A percentile compares a stretch with the other conserved stretches of the same genome.
Conservation (phyloP, 2,113 vertebrate genomes). For the Crotophaga sulcirostris region DNA sequence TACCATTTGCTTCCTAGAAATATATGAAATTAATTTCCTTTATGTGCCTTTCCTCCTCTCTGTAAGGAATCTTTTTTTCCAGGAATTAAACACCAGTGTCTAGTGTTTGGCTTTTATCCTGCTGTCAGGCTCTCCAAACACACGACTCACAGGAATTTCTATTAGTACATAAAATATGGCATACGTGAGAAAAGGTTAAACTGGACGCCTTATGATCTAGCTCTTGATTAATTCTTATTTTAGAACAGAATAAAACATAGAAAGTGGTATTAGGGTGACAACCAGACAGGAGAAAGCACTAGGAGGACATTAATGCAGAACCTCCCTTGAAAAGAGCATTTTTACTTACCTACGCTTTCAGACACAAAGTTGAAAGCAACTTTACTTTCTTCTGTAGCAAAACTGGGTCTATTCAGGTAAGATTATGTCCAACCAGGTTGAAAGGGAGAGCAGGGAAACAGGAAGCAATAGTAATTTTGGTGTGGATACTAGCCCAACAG, state of each 20-base stretch:
- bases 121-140: background rate
- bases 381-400: background rate
- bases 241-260: background rate
- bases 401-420: rapidly evolving
- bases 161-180: background rate
- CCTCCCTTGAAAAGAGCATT: background rate
- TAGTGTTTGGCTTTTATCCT: background rate
- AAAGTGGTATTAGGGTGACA: background rate
- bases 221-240: background rate
- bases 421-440: background rate
- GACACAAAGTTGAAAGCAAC: background rate
- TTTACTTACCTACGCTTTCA: background rate
- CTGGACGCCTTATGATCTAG: background rate
- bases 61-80: background rate
- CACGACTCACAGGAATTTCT: background rate
- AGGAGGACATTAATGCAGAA: background rate
- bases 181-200: background rate
- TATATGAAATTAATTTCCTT: background rate
- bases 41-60: background rate
- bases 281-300: background rate
- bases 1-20: background rate
- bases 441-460: background rate
- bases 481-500: background rate
- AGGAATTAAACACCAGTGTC: background rate
- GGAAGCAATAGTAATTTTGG: background rate